phyloP scores from a whole-genome alignment of 2,797 vertebrate species.

The Cossypha caffra region DNA sequence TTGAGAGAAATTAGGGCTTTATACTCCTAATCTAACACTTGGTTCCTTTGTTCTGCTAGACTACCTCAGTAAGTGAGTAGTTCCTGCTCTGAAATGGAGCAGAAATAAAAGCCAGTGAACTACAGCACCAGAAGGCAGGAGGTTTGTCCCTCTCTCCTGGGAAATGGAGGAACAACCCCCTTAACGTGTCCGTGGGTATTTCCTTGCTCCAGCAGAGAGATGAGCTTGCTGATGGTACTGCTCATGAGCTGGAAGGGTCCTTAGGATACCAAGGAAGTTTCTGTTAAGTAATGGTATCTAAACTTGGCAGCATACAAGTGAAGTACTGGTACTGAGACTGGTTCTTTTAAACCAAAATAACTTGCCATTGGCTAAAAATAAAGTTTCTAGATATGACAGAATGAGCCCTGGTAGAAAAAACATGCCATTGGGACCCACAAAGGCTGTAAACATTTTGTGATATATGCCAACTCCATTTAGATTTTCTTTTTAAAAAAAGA shows the following conservation, averaged over 20 bases:
- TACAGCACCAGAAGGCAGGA: not conserved
- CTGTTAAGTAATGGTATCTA: not conserved
- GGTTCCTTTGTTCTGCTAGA: not conserved
- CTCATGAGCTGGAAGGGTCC: not conserved
- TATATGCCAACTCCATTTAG: constrained; percentile 36
- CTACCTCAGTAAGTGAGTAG: not conserved
- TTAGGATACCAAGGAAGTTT: not conserved
- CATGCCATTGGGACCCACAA: constrained; percentile 1
- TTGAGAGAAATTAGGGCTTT: not conserved
- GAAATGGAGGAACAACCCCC: not conserved
- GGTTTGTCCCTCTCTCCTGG: not conserved
- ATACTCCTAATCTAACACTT: not conserved
- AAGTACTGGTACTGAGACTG: not conserved
- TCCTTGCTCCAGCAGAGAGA: not conserved
- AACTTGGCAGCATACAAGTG: not conserved
- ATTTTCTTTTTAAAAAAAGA: not conserved
- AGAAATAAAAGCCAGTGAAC: not conserved
- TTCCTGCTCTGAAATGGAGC: not conserved
- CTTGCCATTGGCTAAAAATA: constrained; percentile 13
- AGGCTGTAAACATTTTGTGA: constrained; percentile 32
- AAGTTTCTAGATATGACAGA: constrained; percentile 27
- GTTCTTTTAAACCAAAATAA: constrained; percentile 15
- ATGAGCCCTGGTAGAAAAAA: not conserved
- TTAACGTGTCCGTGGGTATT: fast-evolving
- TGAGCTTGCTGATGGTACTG: not conserved